Evolutionary conservation across 2,113 vertebrate species (phyloP), one percentile per base, ranked within the genome.

Genomic region (Brienomyrus brachyistius): DNA sequence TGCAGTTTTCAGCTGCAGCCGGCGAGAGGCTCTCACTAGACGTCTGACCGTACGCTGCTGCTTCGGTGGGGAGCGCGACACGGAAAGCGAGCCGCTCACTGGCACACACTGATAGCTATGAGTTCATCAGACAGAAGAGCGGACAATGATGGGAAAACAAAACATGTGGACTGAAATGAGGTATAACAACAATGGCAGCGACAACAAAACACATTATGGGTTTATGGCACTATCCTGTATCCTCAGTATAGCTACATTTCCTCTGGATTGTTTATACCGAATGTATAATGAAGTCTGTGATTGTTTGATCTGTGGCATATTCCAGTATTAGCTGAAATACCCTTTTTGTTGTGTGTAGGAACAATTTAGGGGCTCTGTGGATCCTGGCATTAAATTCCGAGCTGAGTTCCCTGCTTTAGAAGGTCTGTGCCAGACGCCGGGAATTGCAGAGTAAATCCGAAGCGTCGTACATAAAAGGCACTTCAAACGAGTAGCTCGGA

Each of bases 91-190:
- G 45, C 15, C 15, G 11, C n/a, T 83, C 23, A 51, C 91, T 80
- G 89, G 62, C 88, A 62, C 70, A 51, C 59, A 82, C 21, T 88
- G 88, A 90, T 88, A 62, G 77, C 90, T 86, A 70, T 35, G 56
- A 13, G 86, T 90, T 89, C 43, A 89, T 88, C 77, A 88, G 86
- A 74, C 48, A 84, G 27, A 21, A 56, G 50, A 82, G 62, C 45
- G 82, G 70, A 88, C 88, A 83, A 35, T 56, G 74, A 66, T 54
- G 21, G 23, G 35, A 48, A 54, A 87, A 87, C 74, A 47, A 74
- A 31, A 31, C 21, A 23, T 50, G 82, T 47, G 47, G 86, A 82
- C 90, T 91, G 62, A 87, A 82, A 90, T 56, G 83, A 66, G 56
- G 23, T 35, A 56, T 17, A 87, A 90, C 88, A 51, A 54, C 23